Evolutionary conservation across 2,888 invertebrate genomes (phyloP).

Genomic region (Drosophila anomalata): DNA sequence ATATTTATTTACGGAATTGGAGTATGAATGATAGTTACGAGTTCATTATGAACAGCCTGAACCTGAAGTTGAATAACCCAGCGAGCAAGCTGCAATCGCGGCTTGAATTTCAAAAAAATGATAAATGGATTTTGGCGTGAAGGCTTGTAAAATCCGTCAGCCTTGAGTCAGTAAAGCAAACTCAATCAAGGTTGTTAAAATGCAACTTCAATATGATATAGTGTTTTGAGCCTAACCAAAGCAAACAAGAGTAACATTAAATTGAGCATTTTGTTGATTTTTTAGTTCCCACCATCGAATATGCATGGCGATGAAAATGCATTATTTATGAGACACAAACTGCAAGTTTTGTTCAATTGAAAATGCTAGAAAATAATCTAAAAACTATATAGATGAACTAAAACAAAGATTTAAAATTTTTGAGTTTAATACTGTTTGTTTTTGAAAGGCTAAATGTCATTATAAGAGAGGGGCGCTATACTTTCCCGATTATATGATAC

Average conservation of each 20-base stretch:
- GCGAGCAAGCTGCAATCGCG: slow-evolving; percentile 24
- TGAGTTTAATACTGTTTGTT: neutral
- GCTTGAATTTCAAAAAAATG: slow-evolving; percentile 26
- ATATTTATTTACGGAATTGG: slow-evolving; percentile 41
- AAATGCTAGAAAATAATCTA: neutral
- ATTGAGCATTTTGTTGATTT: slow-evolving; percentile 4
- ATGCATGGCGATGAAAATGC: slow-evolving; percentile 44
- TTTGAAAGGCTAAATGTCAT: neutral
- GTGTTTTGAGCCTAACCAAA: slow-evolving; percentile 1
- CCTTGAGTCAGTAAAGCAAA: slow-evolving; percentile 28
- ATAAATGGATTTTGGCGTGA: slow-evolving; percentile 24
- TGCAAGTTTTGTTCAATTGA: neutral
- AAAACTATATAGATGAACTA: no score
- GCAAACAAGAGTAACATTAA: slow-evolving; percentile 7
- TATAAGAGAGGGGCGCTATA: no score
- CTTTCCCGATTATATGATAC: no score
- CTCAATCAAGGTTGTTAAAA: slow-evolving; percentile 41
- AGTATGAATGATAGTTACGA: slow-evolving; percentile 46
- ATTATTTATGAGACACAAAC: slow-evolving; percentile 58
- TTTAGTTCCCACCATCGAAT: slow-evolving; percentile 31
- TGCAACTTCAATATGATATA: slow-evolving; percentile 25
- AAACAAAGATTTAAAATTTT: neutral
- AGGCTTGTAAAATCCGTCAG: slow-evolving; percentile 18
- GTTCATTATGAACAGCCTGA: slow-evolving; percentile 34
- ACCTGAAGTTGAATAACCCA: slow-evolving; percentile 41